Evolutionary conservation across 2,888 invertebrate genomes (phyloP).

Genomic region (Cryptocephalus primarius): DNA sequence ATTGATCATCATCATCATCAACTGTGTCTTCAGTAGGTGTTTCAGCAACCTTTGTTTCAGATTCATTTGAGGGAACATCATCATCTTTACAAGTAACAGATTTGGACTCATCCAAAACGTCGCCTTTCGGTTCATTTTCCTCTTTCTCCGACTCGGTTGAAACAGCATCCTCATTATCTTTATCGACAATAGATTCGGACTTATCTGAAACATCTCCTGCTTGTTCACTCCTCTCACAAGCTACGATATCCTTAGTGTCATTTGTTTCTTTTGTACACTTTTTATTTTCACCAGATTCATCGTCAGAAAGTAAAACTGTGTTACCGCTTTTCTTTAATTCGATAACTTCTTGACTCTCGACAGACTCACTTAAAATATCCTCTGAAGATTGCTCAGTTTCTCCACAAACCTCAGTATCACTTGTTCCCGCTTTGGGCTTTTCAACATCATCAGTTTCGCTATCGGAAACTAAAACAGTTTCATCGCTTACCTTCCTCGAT

Average conservation of each 20-base stretch:
- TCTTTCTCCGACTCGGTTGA: background rate
- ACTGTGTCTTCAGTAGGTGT: background rate
- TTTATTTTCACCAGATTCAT: background rate
- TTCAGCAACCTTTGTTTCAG: background rate
- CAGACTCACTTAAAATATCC: too few relatives aligned
- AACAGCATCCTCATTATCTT: background rate
- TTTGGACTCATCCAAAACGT: background rate
- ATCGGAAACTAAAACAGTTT: too few relatives aligned
- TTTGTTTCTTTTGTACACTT: background rate
- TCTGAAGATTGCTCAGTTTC: background rate
- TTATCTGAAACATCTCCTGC: background rate
- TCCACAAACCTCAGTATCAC: slow-evolving; percentile 1
- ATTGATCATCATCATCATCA: background rate
- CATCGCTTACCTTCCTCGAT: too few relatives aligned
- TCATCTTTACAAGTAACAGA: background rate
- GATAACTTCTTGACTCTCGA: too few relatives aligned
- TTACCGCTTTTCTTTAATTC: too few relatives aligned
- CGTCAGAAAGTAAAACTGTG: background rate
- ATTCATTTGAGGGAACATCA: background rate
- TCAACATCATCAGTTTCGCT: too few relatives aligned
- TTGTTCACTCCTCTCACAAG: too few relatives aligned
- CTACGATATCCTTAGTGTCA: too few relatives aligned
- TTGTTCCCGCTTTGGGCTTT: background rate
- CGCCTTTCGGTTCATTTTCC: background rate
- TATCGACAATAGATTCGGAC: background rate